Conservation (phyloP, 2,797 vertebrate genomes). For the Typhlichthys subterraneus region DNA sequence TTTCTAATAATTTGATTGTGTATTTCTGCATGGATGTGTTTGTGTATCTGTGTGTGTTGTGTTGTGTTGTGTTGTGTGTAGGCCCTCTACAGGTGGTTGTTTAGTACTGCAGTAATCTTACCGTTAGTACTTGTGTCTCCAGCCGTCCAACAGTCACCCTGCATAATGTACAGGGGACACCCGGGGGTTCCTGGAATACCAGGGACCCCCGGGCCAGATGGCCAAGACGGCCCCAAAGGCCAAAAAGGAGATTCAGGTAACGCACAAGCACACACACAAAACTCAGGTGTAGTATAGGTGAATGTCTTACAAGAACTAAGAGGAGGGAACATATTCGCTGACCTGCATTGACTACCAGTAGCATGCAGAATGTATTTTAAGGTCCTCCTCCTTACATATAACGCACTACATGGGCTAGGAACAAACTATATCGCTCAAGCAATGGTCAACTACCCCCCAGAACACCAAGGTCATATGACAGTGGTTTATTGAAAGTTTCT, state of each 20-base stretch:
- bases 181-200: constrained; percentile 61
- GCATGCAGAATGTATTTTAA: too few relatives aligned
- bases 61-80: constrained; percentile 11
- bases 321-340: too few relatives aligned
- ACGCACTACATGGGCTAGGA: too few relatives aligned
- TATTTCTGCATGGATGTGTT: background rate
- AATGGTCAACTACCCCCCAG: too few relatives aligned
- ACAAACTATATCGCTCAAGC: too few relatives aligned
- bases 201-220: constrained; percentile 49
- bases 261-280: background rate
- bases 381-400: too few relatives aligned
- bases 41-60: background rate
- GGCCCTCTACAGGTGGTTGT: constrained; percentile 53
- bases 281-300: too few relatives aligned
- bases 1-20: background rate
- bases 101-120: constrained; percentile 42
- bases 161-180: background rate
- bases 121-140: constrained; percentile 15
- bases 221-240: constrained; percentile 49
- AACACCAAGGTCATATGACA: too few relatives aligned
- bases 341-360: too few relatives aligned
- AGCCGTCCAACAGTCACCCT: constrained; percentile 25
- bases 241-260: constrained; percentile 61
- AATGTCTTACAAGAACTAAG: too few relatives aligned
- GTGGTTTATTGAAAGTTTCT: too few relatives aligned